Evolutionary conservation across 2,113 vertebrate species (phyloP), one percentile per base, ranked within the genome.

Genomic region (Alligator sinensis): DNA sequence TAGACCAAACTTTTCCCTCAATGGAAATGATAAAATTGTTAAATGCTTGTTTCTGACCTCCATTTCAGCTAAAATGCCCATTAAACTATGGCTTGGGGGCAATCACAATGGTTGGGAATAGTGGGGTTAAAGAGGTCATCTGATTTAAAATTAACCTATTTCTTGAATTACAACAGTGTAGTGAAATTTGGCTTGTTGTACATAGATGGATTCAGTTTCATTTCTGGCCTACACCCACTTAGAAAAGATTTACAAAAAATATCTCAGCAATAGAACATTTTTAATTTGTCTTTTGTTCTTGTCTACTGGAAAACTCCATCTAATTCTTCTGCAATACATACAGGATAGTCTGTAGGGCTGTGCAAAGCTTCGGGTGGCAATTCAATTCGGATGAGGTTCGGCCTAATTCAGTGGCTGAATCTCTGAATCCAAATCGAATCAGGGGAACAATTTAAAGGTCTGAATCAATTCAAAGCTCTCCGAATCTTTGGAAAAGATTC

Each of bases 201-300:
- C 75, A 24, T 82, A 76, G 3, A n/a, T 0, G 1, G 5, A 19
- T 17, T 47, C 76, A 47, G 1, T n/a, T 4, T 72, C 0, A 0
- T 4, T 18, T 82, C 89, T n/a, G 77, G 27, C 54, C 85, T 60
- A 34, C 58, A 22, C n/a, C 80, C 38, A 58, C 3, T 47, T 12
- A 90, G 78, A 57, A 22, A 74, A 63, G 70, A 81, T 62, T 66
- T 80, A 0, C 25, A 30, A 24, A 47, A 54, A 70, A 62, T 2
- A 57, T 28, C 82, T 75, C 74, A 79, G 88, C 61, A 62, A 70
- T 12, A 27, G 57, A 63, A 16, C 10, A 21, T 22, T 27, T 80
- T 84, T 11, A 72, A 55, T 8, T 77, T 5, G 81, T 38, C 22
- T 79, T 79, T 63, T 72, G 34, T 86, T 82, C 68, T 86, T 24